Evolutionary conservation across 2,113 vertebrate genomes (phyloP).

Genomic region (Tonatia bakeri): DNA sequence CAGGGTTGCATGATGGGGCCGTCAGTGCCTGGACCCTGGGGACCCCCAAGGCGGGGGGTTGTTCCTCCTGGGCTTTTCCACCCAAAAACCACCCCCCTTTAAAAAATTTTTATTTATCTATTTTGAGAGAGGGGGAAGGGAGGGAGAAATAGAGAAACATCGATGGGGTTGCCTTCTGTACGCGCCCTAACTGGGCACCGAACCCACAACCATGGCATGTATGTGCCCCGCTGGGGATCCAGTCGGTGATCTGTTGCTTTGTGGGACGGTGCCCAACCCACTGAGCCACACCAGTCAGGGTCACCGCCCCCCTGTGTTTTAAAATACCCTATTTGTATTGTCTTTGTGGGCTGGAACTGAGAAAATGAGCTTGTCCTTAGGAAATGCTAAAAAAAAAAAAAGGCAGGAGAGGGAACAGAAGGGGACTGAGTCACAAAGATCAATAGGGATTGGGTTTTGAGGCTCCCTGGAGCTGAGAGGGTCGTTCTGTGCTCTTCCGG

Average conservation of each 20-base stretch:
- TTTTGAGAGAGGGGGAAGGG: not conserved
- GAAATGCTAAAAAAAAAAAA: not conserved
- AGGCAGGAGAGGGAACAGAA: not conserved
- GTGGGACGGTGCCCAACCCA: too few relatives aligned
- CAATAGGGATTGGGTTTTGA: not conserved
- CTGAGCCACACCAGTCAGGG: too few relatives aligned
- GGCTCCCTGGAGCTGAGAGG: not conserved
- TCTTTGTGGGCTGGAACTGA: not conserved
- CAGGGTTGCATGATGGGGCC: fast-evolving
- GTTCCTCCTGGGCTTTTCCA: not conserved
- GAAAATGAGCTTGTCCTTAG: not conserved
- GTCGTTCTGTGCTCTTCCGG: fast-evolving
- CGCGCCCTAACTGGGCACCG: too few relatives aligned
- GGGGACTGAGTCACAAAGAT: not conserved
- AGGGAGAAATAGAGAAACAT: not conserved
- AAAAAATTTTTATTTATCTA: not conserved
- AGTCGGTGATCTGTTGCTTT: too few relatives aligned
- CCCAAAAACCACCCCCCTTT: not conserved
- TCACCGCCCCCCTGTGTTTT: fast-evolving
- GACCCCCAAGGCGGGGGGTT: not conserved
- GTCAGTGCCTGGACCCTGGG: not conserved
- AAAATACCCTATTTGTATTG: fast-evolving
- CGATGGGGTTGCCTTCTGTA: not conserved
- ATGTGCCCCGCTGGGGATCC: too few relatives aligned
- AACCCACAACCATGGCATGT: too few relatives aligned